phyloP scores from a whole-genome alignment of 1,140 invertebrate genomes.

The Micrasema minimum region DNA sequence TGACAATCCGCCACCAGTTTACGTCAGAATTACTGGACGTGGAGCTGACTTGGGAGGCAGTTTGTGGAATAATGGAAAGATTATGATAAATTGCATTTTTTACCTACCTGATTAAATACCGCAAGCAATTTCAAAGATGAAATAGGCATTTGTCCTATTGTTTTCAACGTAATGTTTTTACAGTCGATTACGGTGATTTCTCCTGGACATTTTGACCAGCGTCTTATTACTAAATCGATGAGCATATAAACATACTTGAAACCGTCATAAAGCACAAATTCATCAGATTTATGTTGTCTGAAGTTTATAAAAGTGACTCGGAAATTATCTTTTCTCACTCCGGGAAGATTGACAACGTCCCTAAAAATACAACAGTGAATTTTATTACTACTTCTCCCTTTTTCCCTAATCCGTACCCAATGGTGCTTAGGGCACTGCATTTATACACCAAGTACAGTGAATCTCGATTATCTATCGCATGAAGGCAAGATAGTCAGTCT shows the following conservation, averaged over 20 bases:
- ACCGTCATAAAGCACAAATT: constrained; percentile 74
- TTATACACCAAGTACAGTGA: no score
- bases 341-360: constrained; percentile 70
- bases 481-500: no score
- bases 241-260: constrained; percentile 77
- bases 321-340: constrained; percentile 68
- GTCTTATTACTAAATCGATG: constrained; percentile 72
- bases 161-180: constrained; percentile 70
- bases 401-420: no score
- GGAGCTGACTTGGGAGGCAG: no score
- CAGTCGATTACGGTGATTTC: constrained; percentile 80
- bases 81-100: neutral
- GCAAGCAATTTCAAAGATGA: constrained; percentile 73
- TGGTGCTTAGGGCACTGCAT: no score
- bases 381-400: no score
- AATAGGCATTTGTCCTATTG: constrained; percentile 72
- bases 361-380: constrained; percentile 59
- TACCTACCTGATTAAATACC: constrained; percentile 68
- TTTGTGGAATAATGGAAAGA: no score
- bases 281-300: constrained; percentile 68
- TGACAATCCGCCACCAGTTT: no score
- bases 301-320: constrained; percentile 72
- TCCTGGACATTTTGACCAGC: constrained; percentile 68
- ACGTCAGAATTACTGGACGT: no score
- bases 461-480: no score